Evolutionary conservation across 2,888 invertebrate species (phyloP).

Genomic region (Furcula furcula): DNA sequence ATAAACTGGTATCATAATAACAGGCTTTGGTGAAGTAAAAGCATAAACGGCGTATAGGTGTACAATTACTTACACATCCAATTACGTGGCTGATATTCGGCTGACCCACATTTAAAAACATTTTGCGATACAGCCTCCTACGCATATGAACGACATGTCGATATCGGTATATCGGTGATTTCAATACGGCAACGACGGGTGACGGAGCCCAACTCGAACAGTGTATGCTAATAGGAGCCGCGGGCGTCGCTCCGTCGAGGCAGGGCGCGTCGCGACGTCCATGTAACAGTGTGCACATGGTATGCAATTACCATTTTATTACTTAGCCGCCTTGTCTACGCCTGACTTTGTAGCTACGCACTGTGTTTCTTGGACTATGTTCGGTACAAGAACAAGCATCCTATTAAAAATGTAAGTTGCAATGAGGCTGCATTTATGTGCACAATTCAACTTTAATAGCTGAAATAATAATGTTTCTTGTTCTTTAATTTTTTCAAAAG

Average conservation of each 20-base stretch:
- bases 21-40: slow-evolving; percentile 51
- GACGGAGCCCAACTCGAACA: slow-evolving; percentile 22
- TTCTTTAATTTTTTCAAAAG: too few relatives aligned
- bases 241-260: slow-evolving; percentile 34
- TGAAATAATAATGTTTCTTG: too few relatives aligned
- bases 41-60: slow-evolving; percentile 61
- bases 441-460: too few relatives aligned
- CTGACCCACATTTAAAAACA: slow-evolving; percentile 58
- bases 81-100: slow-evolving; percentile 61
- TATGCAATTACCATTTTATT: slow-evolving; percentile 36
- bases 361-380: too few relatives aligned
- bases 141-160: slow-evolving; percentile 56
- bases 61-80: slow-evolving; percentile 64
- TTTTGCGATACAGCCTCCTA: slow-evolving; percentile 65
- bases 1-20: slow-evolving; percentile 59
- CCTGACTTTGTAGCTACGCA: too few relatives aligned
- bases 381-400: too few relatives aligned
- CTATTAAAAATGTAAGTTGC: too few relatives aligned
- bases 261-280: slow-evolving; percentile 33
- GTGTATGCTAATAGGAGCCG: slow-evolving; percentile 53
- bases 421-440: too few relatives aligned
- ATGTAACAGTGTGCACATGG: slow-evolving; percentile 27
- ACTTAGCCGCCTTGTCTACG: slow-evolving; percentile 19
- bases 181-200: slow-evolving; percentile 42
- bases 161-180: slow-evolving; percentile 55